Evolutionary conservation across 1,140 invertebrate species (phyloP).

Genomic region (Calycopis cecrops): DNA sequence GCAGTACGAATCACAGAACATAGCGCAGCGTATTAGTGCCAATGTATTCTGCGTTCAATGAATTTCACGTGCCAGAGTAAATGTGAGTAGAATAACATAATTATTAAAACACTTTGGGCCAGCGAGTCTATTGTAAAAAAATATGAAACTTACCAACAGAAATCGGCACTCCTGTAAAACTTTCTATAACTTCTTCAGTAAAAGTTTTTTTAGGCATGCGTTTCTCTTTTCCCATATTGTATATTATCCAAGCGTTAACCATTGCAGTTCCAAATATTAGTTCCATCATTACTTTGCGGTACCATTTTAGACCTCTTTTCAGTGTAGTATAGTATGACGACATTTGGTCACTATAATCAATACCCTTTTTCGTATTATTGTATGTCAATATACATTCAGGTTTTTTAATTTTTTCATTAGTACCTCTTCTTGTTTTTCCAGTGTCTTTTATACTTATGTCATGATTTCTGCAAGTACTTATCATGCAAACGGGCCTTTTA

Average conservation of each 20-base stretch:
- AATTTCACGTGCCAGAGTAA: too few relatives aligned
- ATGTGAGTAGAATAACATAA: too few relatives aligned
- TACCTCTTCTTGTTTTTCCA: conserved; percentile 6
- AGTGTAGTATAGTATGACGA: conserved; percentile 38
- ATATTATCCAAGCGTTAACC: conserved; percentile 17
- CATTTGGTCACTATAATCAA: conserved; percentile 23
- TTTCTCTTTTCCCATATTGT: background rate
- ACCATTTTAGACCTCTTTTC: conserved; percentile 46
- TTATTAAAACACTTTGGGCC: too few relatives aligned
- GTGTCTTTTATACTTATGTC: conserved; percentile 5
- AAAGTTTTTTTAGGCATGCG: conserved; percentile 4
- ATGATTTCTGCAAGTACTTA: conserved; percentile 28
- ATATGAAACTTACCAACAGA: background rate
- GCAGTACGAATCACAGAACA: too few relatives aligned
- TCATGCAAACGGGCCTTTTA: conserved; percentile 36
- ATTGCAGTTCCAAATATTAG: conserved; percentile 38
- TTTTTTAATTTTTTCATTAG: conserved; percentile 13
- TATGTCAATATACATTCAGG: conserved; percentile 21
- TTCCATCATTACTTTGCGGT: conserved; percentile 43
- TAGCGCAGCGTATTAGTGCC: too few relatives aligned
- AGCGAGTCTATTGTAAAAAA: too few relatives aligned
- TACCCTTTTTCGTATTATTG: conserved; percentile 25
- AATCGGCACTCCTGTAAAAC: background rate
- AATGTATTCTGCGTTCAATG: too few relatives aligned
- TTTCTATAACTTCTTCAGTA: conserved; percentile 2